Base-by-base conservation (phyloP, 2,797 vertebrate genomes). In the Sebastes matsubarae region DNA sequence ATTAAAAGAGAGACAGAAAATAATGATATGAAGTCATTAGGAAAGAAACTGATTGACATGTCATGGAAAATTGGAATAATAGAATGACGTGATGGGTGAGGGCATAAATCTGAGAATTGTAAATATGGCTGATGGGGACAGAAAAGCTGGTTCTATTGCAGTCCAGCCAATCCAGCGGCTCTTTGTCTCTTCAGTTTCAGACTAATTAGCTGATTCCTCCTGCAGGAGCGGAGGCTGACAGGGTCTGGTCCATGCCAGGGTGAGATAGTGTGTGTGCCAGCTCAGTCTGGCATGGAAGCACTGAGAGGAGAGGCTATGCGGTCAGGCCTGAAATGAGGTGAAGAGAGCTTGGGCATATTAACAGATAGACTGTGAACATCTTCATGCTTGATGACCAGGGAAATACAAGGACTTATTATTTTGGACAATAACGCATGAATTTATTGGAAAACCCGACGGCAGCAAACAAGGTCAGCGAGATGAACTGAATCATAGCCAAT, bases 181-280 rank as follows among this genome's bases (percentile, higher is more conserved):
- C 80, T 81, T 75, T 78, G 72, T 87, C 80, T 72, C 75, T 64
- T 79, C 63, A 75, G 65, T 72, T 89, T 90, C 24, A 77, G 68
- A 75, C 75, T 88, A 91, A 90, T 91, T 88, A 90, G 75, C 78
- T 75, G 75, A 92, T 88, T 84, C 57, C 18, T 90, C 84, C 80
- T 80, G 59, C 6, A 81, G 86, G 79, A 88, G 70, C 20, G 24
- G 78, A 59, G 85, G 81, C 77, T 83, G 87, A 89, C 75, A 84
- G 77, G 74, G 24, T 75, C 65, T 75, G 71, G 22, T 81, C 66
- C 60, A 58, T 86, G 88, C 89, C 89, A 88, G 83, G 67, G 25
- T 52, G 77, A 90, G 80, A 83, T 72, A 42, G 60, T 14, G 32
- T 16, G 29, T 18, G 70, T 77, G 89, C 91, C 87, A 90, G 80